Conservation (phyloP, 2,113 vertebrate genomes). For the Bufo gargarizans region DNA sequence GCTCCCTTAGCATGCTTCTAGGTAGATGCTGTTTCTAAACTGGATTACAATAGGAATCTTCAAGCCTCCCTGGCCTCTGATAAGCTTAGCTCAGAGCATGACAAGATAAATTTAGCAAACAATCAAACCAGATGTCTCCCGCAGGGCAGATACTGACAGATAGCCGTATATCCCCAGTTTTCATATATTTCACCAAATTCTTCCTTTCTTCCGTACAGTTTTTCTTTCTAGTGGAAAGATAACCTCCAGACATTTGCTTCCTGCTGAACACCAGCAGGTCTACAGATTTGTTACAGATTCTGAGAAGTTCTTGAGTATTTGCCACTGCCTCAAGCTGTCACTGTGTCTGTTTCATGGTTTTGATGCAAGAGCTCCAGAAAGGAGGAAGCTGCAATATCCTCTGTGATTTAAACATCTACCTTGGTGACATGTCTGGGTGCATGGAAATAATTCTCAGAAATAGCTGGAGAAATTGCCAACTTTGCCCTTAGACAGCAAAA, state of each 20-base stretch:
- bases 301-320: slow-evolving; percentile 58
- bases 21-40: slow-evolving; percentile 50
- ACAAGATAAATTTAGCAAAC: slow-evolving; percentile 60
- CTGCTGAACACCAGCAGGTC: slow-evolving; percentile 57
- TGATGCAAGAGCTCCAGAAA: slow-evolving; percentile 11
- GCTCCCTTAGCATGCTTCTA: slow-evolving; percentile 52
- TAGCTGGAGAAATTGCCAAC: not conserved
- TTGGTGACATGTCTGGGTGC: not conserved
- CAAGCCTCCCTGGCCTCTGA: slow-evolving; percentile 53
- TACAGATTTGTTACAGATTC: slow-evolving; percentile 56
- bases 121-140: slow-evolving; percentile 60
- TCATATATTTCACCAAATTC: slow-evolving; percentile 48
- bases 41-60: slow-evolving; percentile 57
- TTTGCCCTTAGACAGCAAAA: not conserved
- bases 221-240: slow-evolving; percentile 54
- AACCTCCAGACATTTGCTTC: slow-evolving; percentile 58
- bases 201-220: slow-evolving; percentile 48
- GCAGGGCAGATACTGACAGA: slow-evolving; percentile 56
- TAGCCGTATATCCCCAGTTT: slow-evolving; percentile 51
- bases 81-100: slow-evolving; percentile 59
- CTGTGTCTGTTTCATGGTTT: slow-evolving; percentile 45
- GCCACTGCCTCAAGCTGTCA: slow-evolving; percentile 57
- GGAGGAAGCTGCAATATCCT: slow-evolving; percentile 26
- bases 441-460: not conserved
- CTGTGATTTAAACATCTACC: slow-evolving; percentile 8